phyloP scores from a whole-genome alignment of 2,888 invertebrate genomes.

The Troides helena region DNA sequence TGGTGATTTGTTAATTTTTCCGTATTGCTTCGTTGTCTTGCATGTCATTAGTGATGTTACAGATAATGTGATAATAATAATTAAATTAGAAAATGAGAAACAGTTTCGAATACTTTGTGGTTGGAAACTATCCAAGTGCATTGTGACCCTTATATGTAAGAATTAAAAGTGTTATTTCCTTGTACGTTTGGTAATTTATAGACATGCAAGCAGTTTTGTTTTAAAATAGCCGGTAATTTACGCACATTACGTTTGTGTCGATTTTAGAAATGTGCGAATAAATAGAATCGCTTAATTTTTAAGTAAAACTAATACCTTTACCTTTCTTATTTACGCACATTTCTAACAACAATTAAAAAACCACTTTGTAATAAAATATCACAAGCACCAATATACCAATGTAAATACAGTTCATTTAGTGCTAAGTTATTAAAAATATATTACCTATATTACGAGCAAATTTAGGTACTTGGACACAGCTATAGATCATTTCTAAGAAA shows the following conservation, averaged over 20 bases:
- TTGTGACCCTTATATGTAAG: constrained; percentile 50
- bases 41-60: constrained; percentile 32
- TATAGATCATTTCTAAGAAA: too few species aligned
- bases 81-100: constrained; percentile 43
- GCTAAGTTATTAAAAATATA: too few species aligned
- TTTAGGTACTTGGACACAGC: too few species aligned
- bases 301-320: background rate
- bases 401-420: too few species aligned
- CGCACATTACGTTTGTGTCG: background rate
- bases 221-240: constrained; percentile 13
- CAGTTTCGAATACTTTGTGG: constrained; percentile 45
- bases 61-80: constrained; percentile 38
- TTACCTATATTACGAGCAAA: too few species aligned
- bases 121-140: constrained; percentile 63
- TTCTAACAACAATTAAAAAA: too few species aligned
- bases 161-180: constrained; percentile 48
- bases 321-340: background rate
- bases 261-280: background rate
- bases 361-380: too few species aligned
- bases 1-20: constrained; percentile 23
- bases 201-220: constrained; percentile 7
- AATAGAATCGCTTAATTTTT: too few species aligned
- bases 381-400: too few species aligned
- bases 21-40: constrained; percentile 3
- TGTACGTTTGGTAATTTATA: constrained; percentile 50